Evolutionary conservation across 2,113 vertebrate genomes (phyloP), one percentile per base, ranked within the genome.

Genomic region (Dascyllus trimaculatus): DNA sequence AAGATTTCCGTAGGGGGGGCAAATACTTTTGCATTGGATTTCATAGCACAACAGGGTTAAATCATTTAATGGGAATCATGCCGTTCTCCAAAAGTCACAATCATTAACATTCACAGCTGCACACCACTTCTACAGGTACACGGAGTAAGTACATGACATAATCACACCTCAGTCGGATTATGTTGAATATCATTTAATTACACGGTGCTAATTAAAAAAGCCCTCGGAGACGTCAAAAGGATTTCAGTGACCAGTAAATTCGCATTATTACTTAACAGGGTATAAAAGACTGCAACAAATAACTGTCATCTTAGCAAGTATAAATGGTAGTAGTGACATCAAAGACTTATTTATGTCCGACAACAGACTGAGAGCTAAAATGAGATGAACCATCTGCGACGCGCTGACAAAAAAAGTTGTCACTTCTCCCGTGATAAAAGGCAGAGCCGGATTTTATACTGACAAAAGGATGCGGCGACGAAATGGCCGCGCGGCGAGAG

Each of bases 361-460:
- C 76, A 70, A 61, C 59, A 81, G 58, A 66, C 76, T 79, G 80
- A 46, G 72, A 85, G 75, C 81, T 85, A 85, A 84, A 88, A 89
- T 15, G 81, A 91, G 84, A 89, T 11, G 57, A 57, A 59, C 78
- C 89, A 66, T 88, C 91, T 71, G 71, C 78, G 64, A 71, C 13
- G 15, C 1, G n/a, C 79, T 81, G 91, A 85, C 85, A 85, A 82
- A 89, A 79, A 77, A 76, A 87, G 72, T 71, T 84, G 89, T 89
- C 91, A 87, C 83, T 68, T 91, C 72, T 2, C 9, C 11, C 0
- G 24, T 90, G 90, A 94, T 91, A 43, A 93, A 94, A 93, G 88
- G 29, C 68, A 32, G 4, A 78, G 74, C 4, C 6, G 18, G 82
- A 85, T 72, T 35, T 54, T 22, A 32, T 38, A 11, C 35, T 69